phyloP scores from a whole-genome alignment of 2,113 vertebrate genomes.

The Antennarius striatus region DNA sequence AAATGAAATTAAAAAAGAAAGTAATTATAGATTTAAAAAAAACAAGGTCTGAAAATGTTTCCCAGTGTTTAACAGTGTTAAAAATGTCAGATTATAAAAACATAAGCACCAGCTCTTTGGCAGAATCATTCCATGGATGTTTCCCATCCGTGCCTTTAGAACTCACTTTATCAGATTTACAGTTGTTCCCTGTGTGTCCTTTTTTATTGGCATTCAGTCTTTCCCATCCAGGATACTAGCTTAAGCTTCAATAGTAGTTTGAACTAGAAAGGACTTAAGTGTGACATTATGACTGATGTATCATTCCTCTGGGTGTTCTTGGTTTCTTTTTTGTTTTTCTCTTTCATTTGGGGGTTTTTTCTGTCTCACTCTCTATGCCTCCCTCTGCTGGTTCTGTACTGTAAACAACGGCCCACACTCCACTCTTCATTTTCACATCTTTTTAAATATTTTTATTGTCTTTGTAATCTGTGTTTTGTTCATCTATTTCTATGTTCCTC shows the following conservation, averaged over 20 bases:
- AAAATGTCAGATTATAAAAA: background rate
- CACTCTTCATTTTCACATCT: conserved; percentile 5
- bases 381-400: conserved; percentile 63
- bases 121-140: background rate
- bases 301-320: background rate
- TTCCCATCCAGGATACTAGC: background rate
- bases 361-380: conserved; percentile 55
- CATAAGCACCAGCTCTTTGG: background rate
- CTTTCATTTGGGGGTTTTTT: background rate
- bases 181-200: background rate
- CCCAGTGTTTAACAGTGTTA: conserved; percentile 2
- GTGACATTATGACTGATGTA: background rate
- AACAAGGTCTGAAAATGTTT: conserved; percentile 24
- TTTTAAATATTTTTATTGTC: background rate
- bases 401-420: conserved; percentile 42
- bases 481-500: conserved; percentile 17
- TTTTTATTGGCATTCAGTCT: background rate
- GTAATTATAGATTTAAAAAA: conserved; percentile 15
- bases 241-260: background rate
- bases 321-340: background rate
- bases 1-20: conserved; percentile 55
- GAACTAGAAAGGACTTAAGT: background rate
- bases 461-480: conserved; percentile 1
- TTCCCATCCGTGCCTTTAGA: conserved; percentile 49
- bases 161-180: background rate